Evolutionary conservation across 2,797 vertebrate species (phyloP), one percentile per base, ranked within the genome.

Genomic region (Sorex maritimensis): DNA sequence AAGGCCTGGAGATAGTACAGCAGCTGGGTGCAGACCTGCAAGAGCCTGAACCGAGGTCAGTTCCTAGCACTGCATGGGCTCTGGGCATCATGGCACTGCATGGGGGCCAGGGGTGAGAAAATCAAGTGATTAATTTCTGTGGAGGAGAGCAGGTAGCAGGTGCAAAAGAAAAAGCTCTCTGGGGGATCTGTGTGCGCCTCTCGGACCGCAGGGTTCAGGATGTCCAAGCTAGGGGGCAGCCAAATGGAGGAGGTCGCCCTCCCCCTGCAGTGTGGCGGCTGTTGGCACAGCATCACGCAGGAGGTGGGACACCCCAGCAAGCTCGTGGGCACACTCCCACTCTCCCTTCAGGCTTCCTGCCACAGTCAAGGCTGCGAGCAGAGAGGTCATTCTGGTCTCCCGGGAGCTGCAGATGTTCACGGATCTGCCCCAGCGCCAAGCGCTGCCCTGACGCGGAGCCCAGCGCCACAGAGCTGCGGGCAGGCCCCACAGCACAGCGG

Each of bases 401-500:
- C 34, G 52, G 58, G 73, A 72, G 41, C 8, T 2, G 17, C 28
- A 63, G 63, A 44, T 49, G 55, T 41, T 83, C 14, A 1, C 6
- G 9, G 87, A 19, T 61, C 34, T 38, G 38, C 11, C 23, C 49
- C 19, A 61, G 2, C 28, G 30, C 30, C 78, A 52, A 46, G n/a
- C 90, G 79, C 65, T 63, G 67, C 28, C 26, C 83, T 34, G n/a
- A 73, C 80, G 15, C 34, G 52, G 13, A 1, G 4, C 52, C 52
- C 13, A 14, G 13, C 17, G 52, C 52, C 13, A 14, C 52, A 14
- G 52, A 14, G 52, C 13, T 3, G 52, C 3, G 14, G 52, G 52
- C 52, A 95, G 93, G 94, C 58, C 72, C 95, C 41, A 78, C 73
- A n/a, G 44, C 73, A 69, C 65, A 19, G 28, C 21, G 14, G 52